These are phyloP conservation scores for Coelopa pilipes DNA, from an alignment of 2,888 invertebrate species.

Conservation along the genomic window DNA sequence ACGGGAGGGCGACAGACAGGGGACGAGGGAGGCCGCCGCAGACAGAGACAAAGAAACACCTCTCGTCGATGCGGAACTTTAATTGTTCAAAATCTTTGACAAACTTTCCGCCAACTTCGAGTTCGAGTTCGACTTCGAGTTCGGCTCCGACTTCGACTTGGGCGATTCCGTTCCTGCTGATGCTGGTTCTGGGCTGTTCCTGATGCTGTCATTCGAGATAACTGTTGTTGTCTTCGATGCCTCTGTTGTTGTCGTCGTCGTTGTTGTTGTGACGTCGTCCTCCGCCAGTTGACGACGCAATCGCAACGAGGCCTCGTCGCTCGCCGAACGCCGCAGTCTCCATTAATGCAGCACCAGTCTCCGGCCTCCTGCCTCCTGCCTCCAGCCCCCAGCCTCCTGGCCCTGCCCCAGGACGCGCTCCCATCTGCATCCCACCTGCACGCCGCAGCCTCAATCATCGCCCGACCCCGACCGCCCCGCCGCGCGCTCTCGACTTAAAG, in stretches of 20 bases:
- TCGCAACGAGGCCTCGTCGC: background rate
- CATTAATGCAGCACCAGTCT: background rate
- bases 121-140: too few relatives aligned
- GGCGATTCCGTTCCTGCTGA: too few relatives aligned
- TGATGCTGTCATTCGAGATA: too few relatives aligned
- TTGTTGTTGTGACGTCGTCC: too few relatives aligned
- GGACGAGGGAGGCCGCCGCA: background rate
- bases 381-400: background rate
- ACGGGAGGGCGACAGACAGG: too few relatives aligned
- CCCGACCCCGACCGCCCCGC: background rate
- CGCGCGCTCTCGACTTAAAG: background rate
- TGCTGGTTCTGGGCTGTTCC: too few relatives aligned
- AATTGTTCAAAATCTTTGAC: conserved; percentile 2
- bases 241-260: too few relatives aligned
- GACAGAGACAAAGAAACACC: background rate
- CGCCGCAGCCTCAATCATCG: background rate
- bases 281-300: background rate
- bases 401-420: background rate
- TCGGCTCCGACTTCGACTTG: background rate
- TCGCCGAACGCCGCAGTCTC: background rate
- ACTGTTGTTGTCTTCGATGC: background rate
- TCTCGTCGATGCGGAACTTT: background rate
- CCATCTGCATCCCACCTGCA: background rate
- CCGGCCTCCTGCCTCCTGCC: background rate
- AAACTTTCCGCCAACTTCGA: conserved; percentile 15